Base-by-base conservation (phyloP, 2,113 vertebrate genomes). In the Phoxinus phoxinus region DNA sequence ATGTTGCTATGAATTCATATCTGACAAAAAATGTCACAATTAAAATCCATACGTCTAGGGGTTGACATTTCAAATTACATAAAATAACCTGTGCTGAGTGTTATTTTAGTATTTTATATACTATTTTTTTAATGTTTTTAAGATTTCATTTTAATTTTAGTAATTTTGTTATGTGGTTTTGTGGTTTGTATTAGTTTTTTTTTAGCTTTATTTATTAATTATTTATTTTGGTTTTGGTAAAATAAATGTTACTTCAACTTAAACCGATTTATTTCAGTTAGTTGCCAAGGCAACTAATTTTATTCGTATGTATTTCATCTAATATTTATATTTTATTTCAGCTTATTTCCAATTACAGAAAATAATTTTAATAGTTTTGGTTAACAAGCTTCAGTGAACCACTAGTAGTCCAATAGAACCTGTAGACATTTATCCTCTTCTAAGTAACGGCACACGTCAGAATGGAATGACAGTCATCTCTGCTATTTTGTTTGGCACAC, bases 401-500 rank as follows among this genome's bases (percentile, higher is more conserved):
- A 27, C 69, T 71, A 17, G 41, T 7, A 48, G 10, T 74, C n/a
- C 15, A n/a, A 2, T 12, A 23, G 10, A 58, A 76, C 25, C 15
- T 12, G 25, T 35, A 56, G 8, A 77, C n/a, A 65, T 44, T 23
- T 75, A 10, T 65, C 46, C 15, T 51, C 88, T 56, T 73, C 84
- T 87, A 76, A 75, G 87, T 37, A 83, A 51, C 37, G 65, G 84
- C 85, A 72, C 84, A 87, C 76, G 79, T 85, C 87, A 51, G 59
- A 86, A 76, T 17, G 83, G 86, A 71, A 91, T 85, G 87, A 46
- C 27, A 81, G 65, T 85, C 41, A 91, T 89, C 75, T 89, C 23
- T 89, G 90, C 67, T 88, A 92, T 91, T 91, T 65, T 9, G 27
- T 30, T 81, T 61, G 51, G 46, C 48, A 35, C 21, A 48, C 23